Base-by-base conservation (phyloP, 2,113 vertebrate species). In the Sturnira hondurensis region DNA sequence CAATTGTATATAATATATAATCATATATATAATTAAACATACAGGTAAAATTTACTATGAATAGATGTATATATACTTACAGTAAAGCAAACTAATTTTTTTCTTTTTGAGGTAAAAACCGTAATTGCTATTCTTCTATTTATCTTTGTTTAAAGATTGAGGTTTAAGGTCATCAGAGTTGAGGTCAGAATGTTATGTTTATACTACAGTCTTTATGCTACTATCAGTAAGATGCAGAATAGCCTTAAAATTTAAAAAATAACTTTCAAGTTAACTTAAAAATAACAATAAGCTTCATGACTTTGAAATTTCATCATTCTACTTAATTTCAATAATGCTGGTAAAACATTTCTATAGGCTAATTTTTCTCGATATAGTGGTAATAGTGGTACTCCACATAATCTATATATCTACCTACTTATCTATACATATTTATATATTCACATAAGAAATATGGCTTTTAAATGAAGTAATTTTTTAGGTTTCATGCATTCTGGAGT, bases 241-340 rank as follows among this genome's bases (percentile, higher is more conserved):
- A 63, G 14, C 4, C 22, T 87, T 96, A 84, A 90, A 85, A 26
- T 85, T 94, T 89, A 92, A 71, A 96, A 93, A 81, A 52, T 84
- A 63, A 70, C 77, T 96, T 96, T 94, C 19, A 93, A 67, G 43
- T 70, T 52, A 80, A 94, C 1, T 4, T 96, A 7, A 41, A 50
- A 2, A 6, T n/a, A 91, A 90, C 0, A 80, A 0, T 15, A 73
- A 89, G 3, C 22, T 95, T 63, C 73, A 38, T 54, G 45, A 36
- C 14, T 93, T 97, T 93, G 65, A 95, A 68, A 11, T 74, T 96
- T 9, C 9, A 78, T 61, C 54, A 43, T 71, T 1, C 9, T 77
- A 15, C 38, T 33, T 3, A 47, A 28, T 90, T 91, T 45, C 43
- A 47, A 8, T 82, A 58, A 76, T 85, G 6, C 0, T 83, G 56